Evolutionary conservation across 2,113 vertebrate genomes (phyloP).

Genomic region (Trachemys scripta): DNA sequence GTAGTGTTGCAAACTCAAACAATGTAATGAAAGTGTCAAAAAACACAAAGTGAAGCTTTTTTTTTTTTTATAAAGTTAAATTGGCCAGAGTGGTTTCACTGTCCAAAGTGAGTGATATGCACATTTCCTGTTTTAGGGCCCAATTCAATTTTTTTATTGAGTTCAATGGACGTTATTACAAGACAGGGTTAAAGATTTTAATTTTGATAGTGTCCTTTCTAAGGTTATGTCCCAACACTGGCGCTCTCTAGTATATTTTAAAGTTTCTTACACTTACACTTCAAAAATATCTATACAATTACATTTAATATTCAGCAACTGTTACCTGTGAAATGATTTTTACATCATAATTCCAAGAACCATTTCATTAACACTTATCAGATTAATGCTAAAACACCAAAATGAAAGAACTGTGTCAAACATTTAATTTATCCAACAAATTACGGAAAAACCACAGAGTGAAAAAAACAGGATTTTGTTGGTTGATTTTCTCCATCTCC

Average conservation of each 20-base stretch:
- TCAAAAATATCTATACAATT: background rate
- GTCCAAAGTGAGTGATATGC: background rate
- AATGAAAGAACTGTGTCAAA: background rate
- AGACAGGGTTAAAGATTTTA: background rate
- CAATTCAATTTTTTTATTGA: background rate
- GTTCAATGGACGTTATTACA: background rate
- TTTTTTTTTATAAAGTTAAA: background rate
- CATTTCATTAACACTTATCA: constrained; percentile 1
- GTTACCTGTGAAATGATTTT: background rate
- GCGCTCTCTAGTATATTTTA: background rate
- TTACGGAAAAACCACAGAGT: background rate
- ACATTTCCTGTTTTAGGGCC: background rate
- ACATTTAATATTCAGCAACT: background rate
- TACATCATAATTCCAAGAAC: background rate
- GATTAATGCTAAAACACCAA: background rate
- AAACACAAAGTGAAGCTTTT: background rate
- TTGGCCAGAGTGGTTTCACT: background rate
- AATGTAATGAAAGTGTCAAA: background rate
- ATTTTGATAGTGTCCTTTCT: background rate
- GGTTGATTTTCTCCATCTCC: background rate
- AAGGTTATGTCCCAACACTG: background rate
- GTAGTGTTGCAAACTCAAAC: background rate
- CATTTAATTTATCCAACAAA: background rate
- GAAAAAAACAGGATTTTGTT: background rate
- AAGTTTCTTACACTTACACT: constrained; percentile 3